Evolutionary conservation across 2,113 vertebrate genomes (phyloP), one percentile per base, ranked within the genome.

Genomic region (Phrynocephalus versicolor): DNA sequence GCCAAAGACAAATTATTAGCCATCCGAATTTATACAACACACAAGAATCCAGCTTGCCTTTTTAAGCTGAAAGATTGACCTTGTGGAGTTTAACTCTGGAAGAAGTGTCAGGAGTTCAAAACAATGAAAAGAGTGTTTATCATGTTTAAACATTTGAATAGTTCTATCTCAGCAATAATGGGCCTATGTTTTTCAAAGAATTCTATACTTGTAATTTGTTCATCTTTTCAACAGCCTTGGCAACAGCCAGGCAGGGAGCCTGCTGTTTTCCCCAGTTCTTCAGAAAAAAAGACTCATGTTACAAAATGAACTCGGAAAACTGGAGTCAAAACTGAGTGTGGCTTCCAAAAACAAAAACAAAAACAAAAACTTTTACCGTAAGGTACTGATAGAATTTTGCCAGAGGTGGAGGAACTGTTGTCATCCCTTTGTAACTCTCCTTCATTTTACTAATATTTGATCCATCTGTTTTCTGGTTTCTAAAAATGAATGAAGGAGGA

Each of bases 1-100:
- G 87, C 77, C 90, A 90, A 87, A 79, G 45, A 69, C 74, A 69
- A 51, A 80, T 90, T 78, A 87, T 89, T 92, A 94, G 87, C 79
- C 87, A 82, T 16, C 88, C 89, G 55, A 19, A 37, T 90, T n/a
- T 85, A 80, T 90, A 87, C 69, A 94, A 60, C 90, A 85, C 19
- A 65, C 73, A 80, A 85, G 83, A 85, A 80, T 74, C 85, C 79
- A 84, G 37, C 6, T 82, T 91, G 74, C 33, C 30, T 85, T 91
- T 80, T 85, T 23, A 70, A 82, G 30, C 10, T 81, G 75, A 90
- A 85, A 57, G 13, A 8, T 60, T 88, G 58, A 23, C 83, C 77
- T 60, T 83, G n/a, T n/a, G 15, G 35, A 37, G 45, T 1, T 82
- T 89, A 83, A 71, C 71, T 33, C 74, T 23, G 13, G 30, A 45